Conservation (phyloP, 2,797 vertebrate genomes). For the Phoxinus dragarum region DNA sequence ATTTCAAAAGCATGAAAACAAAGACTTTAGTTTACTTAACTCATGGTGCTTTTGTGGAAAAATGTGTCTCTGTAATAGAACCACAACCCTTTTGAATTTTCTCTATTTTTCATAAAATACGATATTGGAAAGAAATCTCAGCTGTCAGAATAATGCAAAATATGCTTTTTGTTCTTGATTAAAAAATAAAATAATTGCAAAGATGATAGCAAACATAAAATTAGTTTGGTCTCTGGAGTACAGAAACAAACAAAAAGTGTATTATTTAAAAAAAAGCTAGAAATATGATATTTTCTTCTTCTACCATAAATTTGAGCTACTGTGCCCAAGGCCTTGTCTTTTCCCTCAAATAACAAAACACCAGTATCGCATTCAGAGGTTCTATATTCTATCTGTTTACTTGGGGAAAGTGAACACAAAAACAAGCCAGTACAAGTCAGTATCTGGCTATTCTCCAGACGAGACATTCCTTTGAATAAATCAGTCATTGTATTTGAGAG, state of each 20-base stretch:
- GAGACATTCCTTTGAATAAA: conserved; percentile 63
- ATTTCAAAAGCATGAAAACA: conserved; percentile 25
- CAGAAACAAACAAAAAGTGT: conserved; percentile 10
- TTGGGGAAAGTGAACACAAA: conserved; percentile 23
- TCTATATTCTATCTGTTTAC: conserved; percentile 51
- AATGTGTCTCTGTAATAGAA: not conserved
- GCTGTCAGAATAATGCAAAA: not conserved
- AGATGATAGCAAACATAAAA: not conserved
- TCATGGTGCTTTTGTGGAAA: not conserved
- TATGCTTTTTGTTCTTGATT: not conserved
- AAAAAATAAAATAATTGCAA: not conserved
- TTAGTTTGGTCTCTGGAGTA: not conserved
- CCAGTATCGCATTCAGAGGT: conserved; percentile 16
- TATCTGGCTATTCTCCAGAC: conserved; percentile 58
- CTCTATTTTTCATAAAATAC: not conserved
- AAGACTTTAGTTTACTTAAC: not conserved
- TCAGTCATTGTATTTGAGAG: conserved; percentile 61
- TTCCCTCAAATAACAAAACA: conserved; percentile 6
- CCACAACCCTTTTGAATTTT: not conserved
- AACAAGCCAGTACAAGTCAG: conserved; percentile 53
- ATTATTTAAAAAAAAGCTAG: not conserved
- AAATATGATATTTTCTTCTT: not conserved
- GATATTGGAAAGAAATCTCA: not conserved
- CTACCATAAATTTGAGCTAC: conserved; percentile 4
- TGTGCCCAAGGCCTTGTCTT: not conserved